A percentile compares a stretch with the other conserved stretches of the same genome.
Conservation (phyloP, 2,113 vertebrate species). For the Aptenodytes forsteri region DNA sequence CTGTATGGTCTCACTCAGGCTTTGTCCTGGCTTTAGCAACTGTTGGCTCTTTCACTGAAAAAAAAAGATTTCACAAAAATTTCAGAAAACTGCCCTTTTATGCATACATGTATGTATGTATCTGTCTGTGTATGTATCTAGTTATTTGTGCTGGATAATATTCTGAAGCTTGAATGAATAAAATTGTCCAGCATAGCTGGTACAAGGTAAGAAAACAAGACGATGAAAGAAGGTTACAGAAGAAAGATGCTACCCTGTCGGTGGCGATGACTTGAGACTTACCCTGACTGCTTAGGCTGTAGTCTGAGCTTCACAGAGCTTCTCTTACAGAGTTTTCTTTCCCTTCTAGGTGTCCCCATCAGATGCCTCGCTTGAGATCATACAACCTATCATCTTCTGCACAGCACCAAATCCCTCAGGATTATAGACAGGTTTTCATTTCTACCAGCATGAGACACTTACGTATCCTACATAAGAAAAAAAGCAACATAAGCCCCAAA, state of each 20-base stretch:
- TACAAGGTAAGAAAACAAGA: neutral
- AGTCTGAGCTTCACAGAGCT: neutral
- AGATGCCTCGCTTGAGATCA: neutral
- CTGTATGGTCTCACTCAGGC: neutral
- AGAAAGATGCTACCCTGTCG: neutral
- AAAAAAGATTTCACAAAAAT: neutral
- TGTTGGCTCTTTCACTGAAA: neutral
- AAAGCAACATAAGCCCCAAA: neutral
- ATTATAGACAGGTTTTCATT: neutral
- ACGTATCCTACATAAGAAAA: neutral
- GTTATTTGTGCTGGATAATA: neutral
- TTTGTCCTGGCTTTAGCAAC: neutral
- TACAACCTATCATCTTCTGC: neutral
- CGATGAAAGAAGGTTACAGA: neutral
- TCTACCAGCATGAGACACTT: neutral
- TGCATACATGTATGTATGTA: neutral
- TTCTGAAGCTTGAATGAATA: neutral
- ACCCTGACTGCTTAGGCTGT: neutral
- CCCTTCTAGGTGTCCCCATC: neutral
- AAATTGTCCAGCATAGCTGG: neutral
- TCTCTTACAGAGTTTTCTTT: neutral
- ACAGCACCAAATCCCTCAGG: too few species aligned
- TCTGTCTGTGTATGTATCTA: neutral
- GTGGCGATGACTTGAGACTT: neutral
- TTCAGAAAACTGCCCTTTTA: neutral